phyloP scores from a whole-genome alignment of 1,140 invertebrate species.

The Teleopsis dalmanni region DNA sequence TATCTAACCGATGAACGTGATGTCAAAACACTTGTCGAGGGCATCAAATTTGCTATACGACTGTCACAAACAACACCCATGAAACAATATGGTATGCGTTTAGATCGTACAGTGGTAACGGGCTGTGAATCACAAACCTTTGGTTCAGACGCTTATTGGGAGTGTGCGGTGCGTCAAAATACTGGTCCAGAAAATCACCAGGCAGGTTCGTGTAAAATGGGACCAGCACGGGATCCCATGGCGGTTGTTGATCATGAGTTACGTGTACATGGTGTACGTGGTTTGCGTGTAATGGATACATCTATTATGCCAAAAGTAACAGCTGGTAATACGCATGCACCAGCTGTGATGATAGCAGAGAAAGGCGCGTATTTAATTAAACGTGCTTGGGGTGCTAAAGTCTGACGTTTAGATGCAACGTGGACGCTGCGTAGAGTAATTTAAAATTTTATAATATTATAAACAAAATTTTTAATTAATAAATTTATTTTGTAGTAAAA shows the following conservation, averaged over 20 bases:
- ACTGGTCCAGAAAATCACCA: conserved; percentile 81
- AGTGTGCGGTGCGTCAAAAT: conserved; percentile 65
- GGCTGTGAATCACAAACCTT: conserved; percentile 66
- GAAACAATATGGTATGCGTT: conserved; percentile 60
- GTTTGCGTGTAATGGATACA: conserved; percentile 54
- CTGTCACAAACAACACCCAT: conserved; percentile 61
- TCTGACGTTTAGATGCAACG: conserved; percentile 42
- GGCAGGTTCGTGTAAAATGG: conserved; percentile 64
- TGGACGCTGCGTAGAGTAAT: conserved; percentile 45
- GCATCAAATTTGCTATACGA: conserved; percentile 61
- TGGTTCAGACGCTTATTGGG: conserved; percentile 72
- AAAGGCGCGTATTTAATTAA: conserved; percentile 59
- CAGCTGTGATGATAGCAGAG: conserved; percentile 59
- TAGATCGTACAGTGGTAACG: conserved; percentile 61
- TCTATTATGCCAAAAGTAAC: conserved; percentile 59
- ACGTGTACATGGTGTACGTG: conserved; percentile 49
- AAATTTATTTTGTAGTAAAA: background rate
- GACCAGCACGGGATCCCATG: conserved; percentile 46
- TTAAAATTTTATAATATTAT: conserved; percentile 20
- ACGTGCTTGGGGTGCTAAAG: conserved; percentile 52
- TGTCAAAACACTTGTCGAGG: conserved; percentile 64
- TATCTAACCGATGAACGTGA: conserved; percentile 73
- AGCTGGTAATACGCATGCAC: conserved; percentile 56
- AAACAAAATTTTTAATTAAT: background rate
- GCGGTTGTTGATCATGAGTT: conserved; percentile 54